phyloP scores from a whole-genome alignment of 2,888 invertebrate species.

The Cordilura impudica region DNA sequence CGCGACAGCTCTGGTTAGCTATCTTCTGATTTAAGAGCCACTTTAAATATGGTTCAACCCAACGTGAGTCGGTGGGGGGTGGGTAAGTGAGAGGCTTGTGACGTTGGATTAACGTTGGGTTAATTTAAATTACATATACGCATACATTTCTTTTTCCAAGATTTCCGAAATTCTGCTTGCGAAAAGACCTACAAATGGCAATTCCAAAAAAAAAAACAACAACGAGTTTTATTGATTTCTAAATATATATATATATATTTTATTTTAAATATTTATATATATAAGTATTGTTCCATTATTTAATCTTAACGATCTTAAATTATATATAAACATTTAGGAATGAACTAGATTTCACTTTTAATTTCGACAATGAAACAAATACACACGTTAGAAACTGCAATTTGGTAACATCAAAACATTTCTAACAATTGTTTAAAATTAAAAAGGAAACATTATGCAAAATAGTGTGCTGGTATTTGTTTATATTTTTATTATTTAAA shows the following conservation, averaged over 20 bases:
- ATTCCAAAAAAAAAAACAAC: conserved; percentile 4
- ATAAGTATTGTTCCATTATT: conserved; percentile 7
- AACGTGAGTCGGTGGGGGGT: too few species aligned
- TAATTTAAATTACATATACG: too few species aligned
- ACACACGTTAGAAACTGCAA: neutral
- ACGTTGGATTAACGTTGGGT: too few species aligned
- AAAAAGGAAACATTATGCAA: conserved; percentile 21
- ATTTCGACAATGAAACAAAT: conserved; percentile 17
- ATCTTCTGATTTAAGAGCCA: too few species aligned
- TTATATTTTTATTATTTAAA: conserved; percentile 24
- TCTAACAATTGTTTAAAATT: neutral
- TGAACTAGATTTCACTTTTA: neutral
- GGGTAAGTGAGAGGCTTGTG: too few species aligned
- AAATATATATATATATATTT: conserved; percentile 10
- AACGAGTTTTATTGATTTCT: neutral
- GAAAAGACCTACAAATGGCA: too few species aligned
- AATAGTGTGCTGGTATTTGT: conserved; percentile 40
- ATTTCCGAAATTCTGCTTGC: neutral
- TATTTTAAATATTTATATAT: conserved; percentile 2
- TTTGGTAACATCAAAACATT: neutral
- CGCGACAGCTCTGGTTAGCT: too few species aligned
- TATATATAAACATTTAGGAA: conserved; percentile 14
- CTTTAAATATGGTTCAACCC: too few species aligned
- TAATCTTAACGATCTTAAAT: conserved; percentile 1
- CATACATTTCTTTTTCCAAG: too few species aligned